Base-by-base conservation (phyloP, 64 coral and sea anemone genomes). In the Astreopora myriophthalma region DNA sequence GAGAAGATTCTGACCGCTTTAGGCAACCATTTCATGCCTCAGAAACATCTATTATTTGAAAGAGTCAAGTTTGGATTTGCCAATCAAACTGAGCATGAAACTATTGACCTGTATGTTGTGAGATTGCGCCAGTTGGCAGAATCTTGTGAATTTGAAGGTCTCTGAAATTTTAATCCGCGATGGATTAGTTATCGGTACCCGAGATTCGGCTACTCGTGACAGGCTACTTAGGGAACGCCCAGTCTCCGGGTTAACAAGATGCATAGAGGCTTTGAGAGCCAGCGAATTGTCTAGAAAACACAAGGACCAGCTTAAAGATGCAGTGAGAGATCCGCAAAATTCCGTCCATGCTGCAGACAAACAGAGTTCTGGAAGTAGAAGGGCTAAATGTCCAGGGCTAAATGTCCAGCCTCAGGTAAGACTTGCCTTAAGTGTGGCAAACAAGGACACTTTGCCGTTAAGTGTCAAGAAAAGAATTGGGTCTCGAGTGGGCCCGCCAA, bases 11-110 rank as follows among this genome's bases (percentile, higher is more conserved):
- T 92, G 1, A 34, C 86, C 13, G 91, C 76, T 17, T 74, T 93
- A 24, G 25, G 61, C 19, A 57, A 88, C 40, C 84, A 94, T 70
- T 94, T 94, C 23, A 82, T 94, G 39, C 92, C 85, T 32, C 85
- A 94, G 7, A 2, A 46, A 74, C 68, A 87, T 72, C 35, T 87
- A 34, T 27, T 87, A 1, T 87, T 71, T 48, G 65, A 86, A 37
- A 12, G 65, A 24, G 63, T 67, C 3, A 67, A 67, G 24, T 67
- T n/a, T 67, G 42, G 42, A 3, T 71, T 71, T 71, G 69, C 69
- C 27, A 71, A 71, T 36, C 69, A 71, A 32, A 10, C 69, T 71
- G 69, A 71, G 11, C 8, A 71, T 36, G 69, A 71, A 34, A 71
- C 9, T 19, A 71, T 71, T 34, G 32, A 46, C 11, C 42, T 6